A percentile compares a stretch with the other conserved stretches of the same genome.
These are phyloP conservation scores for Neopipo cinnamomea DNA, from an alignment of 2,113 vertebrate genomes.

Conservation along the genomic window DNA sequence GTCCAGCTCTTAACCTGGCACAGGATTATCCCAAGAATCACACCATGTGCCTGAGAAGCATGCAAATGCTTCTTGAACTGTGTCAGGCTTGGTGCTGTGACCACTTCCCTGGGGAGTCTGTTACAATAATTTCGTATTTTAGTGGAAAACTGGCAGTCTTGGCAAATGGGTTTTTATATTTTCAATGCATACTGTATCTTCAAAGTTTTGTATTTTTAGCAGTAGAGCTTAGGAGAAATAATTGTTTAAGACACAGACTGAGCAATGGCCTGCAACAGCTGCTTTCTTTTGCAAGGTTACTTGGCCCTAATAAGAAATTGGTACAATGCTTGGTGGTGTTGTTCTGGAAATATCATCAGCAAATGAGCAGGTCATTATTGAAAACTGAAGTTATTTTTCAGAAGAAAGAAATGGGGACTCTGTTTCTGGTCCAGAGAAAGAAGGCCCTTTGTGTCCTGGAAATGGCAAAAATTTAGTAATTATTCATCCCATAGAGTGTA, in stretches of 20 bases:
- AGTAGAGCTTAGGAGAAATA: background rate
- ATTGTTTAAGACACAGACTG: constrained; percentile 4
- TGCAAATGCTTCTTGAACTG: background rate
- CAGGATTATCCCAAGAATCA: background rate
- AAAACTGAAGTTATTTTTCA: background rate
- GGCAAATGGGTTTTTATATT: background rate
- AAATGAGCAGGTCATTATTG: background rate
- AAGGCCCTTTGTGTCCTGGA: background rate
- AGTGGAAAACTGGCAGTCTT: background rate
- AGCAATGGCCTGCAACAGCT: background rate
- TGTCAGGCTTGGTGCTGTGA: background rate
- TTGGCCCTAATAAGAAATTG: background rate
- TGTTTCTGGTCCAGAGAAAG: background rate
- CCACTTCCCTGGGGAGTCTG: background rate
- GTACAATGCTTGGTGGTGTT: background rate
- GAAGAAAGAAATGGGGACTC: background rate
- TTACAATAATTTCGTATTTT: background rate
- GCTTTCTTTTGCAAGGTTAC: background rate
- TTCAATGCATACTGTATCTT: background rate
- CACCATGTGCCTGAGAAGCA: background rate
- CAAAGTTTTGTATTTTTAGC: background rate
- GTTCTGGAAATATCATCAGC: background rate
- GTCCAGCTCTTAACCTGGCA: background rate
- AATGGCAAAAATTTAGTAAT: background rate
- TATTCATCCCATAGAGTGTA: background rate